phyloP scores from a whole-genome alignment of 2,797 vertebrate genomes.

The Ctenochaetus hawaiiensis region DNA sequence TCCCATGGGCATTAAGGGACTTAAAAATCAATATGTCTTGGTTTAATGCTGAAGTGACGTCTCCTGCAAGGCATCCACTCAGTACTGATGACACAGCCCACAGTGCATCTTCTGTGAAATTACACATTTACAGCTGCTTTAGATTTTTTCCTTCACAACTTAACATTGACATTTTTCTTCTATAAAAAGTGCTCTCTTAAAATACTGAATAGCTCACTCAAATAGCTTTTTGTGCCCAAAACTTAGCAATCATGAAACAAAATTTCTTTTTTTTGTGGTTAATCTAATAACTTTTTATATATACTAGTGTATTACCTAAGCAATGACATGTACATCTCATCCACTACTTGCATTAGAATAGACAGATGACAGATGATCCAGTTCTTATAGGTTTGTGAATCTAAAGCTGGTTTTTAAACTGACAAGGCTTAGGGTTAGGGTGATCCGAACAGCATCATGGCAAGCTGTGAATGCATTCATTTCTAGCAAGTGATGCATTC shows the following conservation, averaged over 20 bases:
- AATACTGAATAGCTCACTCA: not conserved
- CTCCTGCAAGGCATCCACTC: constrained; percentile 35
- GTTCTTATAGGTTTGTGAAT: constrained; percentile 32
- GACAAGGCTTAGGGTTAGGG: no score
- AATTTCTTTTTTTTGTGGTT: no score
- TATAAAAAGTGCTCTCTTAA: no score
- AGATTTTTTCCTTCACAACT: no score
- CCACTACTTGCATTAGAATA: not conserved
- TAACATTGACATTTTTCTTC: no score
- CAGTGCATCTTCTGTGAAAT: constrained; percentile 7
- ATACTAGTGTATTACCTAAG: not conserved
- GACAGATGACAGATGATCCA: constrained; percentile 24
- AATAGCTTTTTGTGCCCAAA: not conserved
- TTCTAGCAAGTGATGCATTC: constrained; percentile 50
- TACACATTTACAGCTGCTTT: not conserved
- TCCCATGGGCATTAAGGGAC: constrained; percentile 55
- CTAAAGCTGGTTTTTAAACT: constrained; percentile 1
- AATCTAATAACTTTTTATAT: no score
- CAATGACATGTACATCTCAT: not conserved
- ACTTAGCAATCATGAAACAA: no score
- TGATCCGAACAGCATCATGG: constrained; percentile 10
- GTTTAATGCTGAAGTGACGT: constrained; percentile 55
- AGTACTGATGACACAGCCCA: not conserved
- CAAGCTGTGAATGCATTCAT: constrained; percentile 44
- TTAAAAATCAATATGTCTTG: constrained; percentile 66